Evolutionary conservation across 1,140 invertebrate genomes (phyloP).

Genomic region (Zaprionus inermis): DNA sequence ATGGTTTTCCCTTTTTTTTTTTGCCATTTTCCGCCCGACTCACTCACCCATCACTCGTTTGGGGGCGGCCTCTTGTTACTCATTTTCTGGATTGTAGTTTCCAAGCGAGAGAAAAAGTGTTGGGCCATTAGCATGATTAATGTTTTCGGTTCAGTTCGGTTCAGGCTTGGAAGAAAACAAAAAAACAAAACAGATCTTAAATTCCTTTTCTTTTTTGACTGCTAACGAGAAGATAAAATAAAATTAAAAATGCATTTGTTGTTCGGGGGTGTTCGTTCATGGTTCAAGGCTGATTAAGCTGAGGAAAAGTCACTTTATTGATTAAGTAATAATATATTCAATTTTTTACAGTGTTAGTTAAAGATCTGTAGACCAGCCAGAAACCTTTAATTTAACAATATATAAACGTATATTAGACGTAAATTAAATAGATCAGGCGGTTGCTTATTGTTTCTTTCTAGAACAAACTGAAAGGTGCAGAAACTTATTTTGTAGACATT

Average conservation of each 20-base stretch:
- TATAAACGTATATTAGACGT: too few species aligned
- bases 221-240: conserved; percentile 35
- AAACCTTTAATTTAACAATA: too few species aligned
- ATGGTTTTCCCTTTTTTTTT: conserved; percentile 76
- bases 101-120: conserved; percentile 66
- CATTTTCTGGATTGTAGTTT: conserved; percentile 74
- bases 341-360: neutral
- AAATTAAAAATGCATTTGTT: conserved; percentile 58
- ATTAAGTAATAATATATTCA: neutral
- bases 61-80: conserved; percentile 31
- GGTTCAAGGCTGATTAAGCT: neutral
- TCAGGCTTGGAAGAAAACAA: neutral
- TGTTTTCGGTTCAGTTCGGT: conserved; percentile 46
- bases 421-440: too few species aligned
- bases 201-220: neutral
- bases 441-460: too few species aligned
- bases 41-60: conserved; percentile 65
- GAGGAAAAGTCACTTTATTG: neutral
- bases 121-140: conserved; percentile 78
- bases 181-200: neutral
- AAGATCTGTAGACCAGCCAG: neutral
- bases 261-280: neutral
- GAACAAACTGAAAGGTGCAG: too few species aligned
- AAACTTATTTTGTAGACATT: too few species aligned
- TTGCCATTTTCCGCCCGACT: conserved; percentile 44